These are phyloP conservation scores for Himalopsyche japonica DNA, from an alignment of 2,888 invertebrate genomes.

Conservation along the genomic window DNA sequence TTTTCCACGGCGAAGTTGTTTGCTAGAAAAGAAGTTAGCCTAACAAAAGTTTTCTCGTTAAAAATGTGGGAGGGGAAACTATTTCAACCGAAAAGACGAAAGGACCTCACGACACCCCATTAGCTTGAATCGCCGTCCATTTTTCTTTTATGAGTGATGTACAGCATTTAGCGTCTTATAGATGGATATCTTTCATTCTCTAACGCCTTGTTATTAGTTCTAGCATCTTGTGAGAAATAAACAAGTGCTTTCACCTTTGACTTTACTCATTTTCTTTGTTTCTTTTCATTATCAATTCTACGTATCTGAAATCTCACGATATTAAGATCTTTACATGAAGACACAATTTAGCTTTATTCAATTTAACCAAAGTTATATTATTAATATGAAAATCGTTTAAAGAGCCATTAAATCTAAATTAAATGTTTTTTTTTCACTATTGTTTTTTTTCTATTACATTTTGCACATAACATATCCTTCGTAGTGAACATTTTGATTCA, in stretches of 20 bases:
- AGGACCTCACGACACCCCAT: constrained; percentile 5
- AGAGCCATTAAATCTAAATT: too few relatives aligned
- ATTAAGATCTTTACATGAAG: too few relatives aligned
- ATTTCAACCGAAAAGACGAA: constrained; percentile 3
- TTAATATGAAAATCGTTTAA: too few relatives aligned
- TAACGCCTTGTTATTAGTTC: background rate
- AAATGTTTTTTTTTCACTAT: too few relatives aligned
- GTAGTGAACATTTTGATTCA: too few relatives aligned
- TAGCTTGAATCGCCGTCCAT: background rate
- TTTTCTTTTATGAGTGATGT: constrained; percentile 18
- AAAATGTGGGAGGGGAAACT: constrained; percentile 33
- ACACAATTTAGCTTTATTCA: too few relatives aligned
- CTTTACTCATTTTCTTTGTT: background rate
- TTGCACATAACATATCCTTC: too few relatives aligned
- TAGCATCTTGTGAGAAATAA: background rate
- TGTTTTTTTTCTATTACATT: too few relatives aligned
- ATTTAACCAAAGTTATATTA: too few relatives aligned
- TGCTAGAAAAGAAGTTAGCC: constrained; percentile 26
- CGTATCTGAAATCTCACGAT: too few relatives aligned
- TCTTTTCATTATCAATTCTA: background rate
- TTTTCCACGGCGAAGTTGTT: constrained; percentile 19
- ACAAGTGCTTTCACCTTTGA: background rate
- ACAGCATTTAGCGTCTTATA: background rate
- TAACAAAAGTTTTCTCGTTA: constrained; percentile 39
- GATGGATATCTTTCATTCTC: background rate